phyloP scores from a whole-genome alignment of 2,113 vertebrate genomes.

The Balaenoptera acutorostrata region DNA sequence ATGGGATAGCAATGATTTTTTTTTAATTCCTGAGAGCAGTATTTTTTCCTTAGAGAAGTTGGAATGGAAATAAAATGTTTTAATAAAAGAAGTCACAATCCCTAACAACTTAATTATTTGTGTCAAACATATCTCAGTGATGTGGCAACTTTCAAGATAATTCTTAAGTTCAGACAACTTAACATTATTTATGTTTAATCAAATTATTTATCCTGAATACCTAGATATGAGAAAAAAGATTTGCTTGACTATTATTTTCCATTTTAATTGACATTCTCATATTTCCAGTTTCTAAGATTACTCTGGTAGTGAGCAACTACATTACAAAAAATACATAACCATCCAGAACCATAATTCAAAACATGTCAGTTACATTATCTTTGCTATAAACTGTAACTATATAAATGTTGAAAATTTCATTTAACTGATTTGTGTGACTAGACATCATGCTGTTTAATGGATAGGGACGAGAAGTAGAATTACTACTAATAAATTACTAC shows the following conservation, averaged over 20 bases:
- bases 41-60: slow-evolving; percentile 58
- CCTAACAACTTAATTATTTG: slow-evolving; percentile 53
- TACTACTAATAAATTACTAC: slow-evolving; percentile 11
- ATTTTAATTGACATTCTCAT: slow-evolving; percentile 17
- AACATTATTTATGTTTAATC: not conserved
- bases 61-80: slow-evolving; percentile 59
- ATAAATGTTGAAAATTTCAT: slow-evolving; percentile 45
- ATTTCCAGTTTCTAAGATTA: slow-evolving; percentile 18
- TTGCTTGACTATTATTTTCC: not conserved
- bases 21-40: slow-evolving; percentile 36
- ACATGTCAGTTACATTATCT: not conserved
- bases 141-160: slow-evolving; percentile 20
- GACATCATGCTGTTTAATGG: not conserved
- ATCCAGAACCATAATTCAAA: not conserved
- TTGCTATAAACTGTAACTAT: slow-evolving; percentile 4
- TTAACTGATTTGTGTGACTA: not conserved
- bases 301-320: not conserved
- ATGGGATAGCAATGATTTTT: slow-evolving; percentile 13
- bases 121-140: slow-evolving; percentile 39
- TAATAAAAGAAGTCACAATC: slow-evolving; percentile 50
- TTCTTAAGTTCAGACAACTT: slow-evolving; percentile 57
- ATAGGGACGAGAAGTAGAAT: slow-evolving; percentile 12
- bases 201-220: not conserved
- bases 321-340: not conserved
- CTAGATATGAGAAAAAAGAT: not conserved